Conservation (phyloP, 2,113 vertebrate species). For the Pogona vitticeps region DNA sequence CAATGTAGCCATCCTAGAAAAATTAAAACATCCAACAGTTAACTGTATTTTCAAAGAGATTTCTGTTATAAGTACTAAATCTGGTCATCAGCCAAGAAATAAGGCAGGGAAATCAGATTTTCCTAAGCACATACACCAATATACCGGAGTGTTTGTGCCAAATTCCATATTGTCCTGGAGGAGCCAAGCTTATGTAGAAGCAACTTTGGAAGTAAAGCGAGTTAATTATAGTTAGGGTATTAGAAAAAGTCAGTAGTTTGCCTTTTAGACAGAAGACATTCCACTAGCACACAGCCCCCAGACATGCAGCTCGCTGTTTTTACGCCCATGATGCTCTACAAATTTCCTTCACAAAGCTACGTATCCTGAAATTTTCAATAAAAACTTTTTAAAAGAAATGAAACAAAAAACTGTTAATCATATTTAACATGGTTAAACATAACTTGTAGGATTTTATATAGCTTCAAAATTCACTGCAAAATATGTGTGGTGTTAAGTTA, state of each 20-base stretch:
- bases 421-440: not conserved
- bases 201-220: not conserved
- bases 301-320: not conserved
- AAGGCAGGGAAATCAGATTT: not conserved
- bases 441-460: not conserved
- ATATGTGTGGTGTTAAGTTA: not conserved
- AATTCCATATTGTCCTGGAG: not conserved
- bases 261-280: not conserved
- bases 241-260: not conserved
- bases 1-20: slow-evolving; percentile 92
- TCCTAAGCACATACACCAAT: no score
- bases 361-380: not conserved
- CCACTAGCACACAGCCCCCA: not conserved
- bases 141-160: not conserved
- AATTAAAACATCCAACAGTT: slow-evolving; percentile 38
- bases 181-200: not conserved
- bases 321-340: not conserved
- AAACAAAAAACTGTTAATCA: not conserved
- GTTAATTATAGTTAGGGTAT: not conserved
- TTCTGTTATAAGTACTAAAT: not conserved
- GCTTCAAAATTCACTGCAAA: not conserved
- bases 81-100: not conserved
- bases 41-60: not conserved
- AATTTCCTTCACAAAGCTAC: not conserved
- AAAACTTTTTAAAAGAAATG: not conserved